phyloP scores from a whole-genome alignment of 1,140 invertebrate genomes.

The Dreissena rostriformis region DNA sequence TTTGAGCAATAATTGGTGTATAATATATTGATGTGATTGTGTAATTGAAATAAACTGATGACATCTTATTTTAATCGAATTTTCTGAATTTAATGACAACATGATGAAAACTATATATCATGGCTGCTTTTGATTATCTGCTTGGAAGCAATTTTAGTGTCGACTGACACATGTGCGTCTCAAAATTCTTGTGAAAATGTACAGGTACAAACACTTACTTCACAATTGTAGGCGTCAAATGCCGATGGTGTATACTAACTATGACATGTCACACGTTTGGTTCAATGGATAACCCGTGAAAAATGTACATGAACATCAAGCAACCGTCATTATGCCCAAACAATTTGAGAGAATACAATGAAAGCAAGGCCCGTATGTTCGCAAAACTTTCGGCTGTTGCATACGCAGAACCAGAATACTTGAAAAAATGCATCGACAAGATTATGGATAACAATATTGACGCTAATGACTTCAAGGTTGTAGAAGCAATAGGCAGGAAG shows the following conservation, averaged over 20 bases:
- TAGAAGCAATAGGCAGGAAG: background rate
- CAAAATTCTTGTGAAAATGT: background rate
- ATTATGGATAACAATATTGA: background rate
- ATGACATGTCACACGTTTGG: background rate
- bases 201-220: background rate
- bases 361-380: background rate
- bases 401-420: background rate
- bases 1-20: too few species aligned
- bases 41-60: too few species aligned
- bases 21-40: too few species aligned
- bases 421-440: background rate
- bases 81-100: too few species aligned
- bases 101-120: too few species aligned
- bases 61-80: too few species aligned
- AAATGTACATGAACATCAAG: background rate
- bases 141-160: too few species aligned
- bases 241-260: background rate
- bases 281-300: background rate
- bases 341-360: background rate
- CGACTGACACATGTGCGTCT: too few species aligned
- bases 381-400: background rate
- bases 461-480: background rate
- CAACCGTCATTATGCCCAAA: background rate
- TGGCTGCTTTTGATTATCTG: too few species aligned
- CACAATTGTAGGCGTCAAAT: background rate